Percentiles rank a stretch among this genome's conserved stretches.
Conservation (phyloP, 2,797 vertebrate genomes). For the Myotis findleyi region DNA sequence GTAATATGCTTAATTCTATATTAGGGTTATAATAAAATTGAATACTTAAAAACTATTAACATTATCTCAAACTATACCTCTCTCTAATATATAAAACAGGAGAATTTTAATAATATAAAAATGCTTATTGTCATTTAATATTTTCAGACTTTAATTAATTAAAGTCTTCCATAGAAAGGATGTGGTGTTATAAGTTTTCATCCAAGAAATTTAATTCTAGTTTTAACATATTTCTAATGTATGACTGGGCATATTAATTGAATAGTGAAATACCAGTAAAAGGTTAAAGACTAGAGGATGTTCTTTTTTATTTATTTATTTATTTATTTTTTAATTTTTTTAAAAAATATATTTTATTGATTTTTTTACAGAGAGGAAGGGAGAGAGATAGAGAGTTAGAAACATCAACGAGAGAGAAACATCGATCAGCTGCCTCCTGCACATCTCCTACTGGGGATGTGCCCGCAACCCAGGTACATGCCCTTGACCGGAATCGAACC, state of each 20-base stretch:
- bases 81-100: conserved; percentile 50
- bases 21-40: neutral
- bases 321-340: no score
- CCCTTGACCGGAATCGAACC: no score
- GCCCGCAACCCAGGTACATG: no score
- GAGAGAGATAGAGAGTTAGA: no score
- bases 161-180: conserved; percentile 67
- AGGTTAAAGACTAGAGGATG: conserved; percentile 65
- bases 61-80: neutral
- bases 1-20: neutral
- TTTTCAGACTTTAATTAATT: conserved; percentile 73
- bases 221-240: conserved; percentile 72
- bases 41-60: neutral
- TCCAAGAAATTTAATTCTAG: conserved; percentile 74
- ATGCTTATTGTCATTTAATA: conserved; percentile 68
- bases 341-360: no score
- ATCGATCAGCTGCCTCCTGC: no score
- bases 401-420: no score
- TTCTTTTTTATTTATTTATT: neutral
- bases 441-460: no score
- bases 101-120: conserved; percentile 64
- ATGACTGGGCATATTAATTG: conserved; percentile 73
- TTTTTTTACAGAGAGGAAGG: no score
- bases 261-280: conserved; percentile 71
- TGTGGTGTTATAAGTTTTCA: conserved; percentile 69